phyloP scores from a whole-genome alignment of 2,888 invertebrate species.

The Noctua comes region DNA sequence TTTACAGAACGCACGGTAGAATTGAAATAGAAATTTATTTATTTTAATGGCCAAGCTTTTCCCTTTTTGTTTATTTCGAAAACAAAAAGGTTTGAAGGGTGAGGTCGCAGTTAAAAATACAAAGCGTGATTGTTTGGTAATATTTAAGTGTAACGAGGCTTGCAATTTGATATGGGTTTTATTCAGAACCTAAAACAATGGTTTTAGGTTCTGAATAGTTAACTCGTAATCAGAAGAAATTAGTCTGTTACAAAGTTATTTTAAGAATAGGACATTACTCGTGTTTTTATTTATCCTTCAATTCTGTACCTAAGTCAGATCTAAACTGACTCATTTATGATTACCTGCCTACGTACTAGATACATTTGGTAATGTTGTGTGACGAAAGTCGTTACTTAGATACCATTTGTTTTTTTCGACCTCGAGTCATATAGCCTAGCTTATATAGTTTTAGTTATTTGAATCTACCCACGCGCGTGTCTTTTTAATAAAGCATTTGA shows the following conservation, averaged over 20 bases:
- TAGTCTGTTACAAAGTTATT: constrained; percentile 11
- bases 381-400: constrained; percentile 58
- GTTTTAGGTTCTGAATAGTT: constrained; percentile 14
- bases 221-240: constrained; percentile 4
- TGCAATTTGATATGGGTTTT: constrained; percentile 25
- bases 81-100: constrained; percentile 48
- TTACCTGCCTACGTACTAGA: constrained; percentile 48
- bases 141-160: constrained; percentile 27
- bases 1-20: constrained; percentile 30
- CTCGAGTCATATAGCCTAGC: constrained; percentile 63
- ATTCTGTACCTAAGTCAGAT: constrained; percentile 5
- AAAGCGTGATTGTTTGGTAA: constrained; percentile 34
- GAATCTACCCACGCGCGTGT: constrained; percentile 62
- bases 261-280: constrained; percentile 1
- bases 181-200: constrained; percentile 29
- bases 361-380: constrained; percentile 47
- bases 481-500: constrained; percentile 30
- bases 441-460: constrained; percentile 64
- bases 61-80: constrained; percentile 34
- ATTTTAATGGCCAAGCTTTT: constrained; percentile 33
- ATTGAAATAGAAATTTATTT: constrained; percentile 38
- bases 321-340: constrained; percentile 32
- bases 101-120: constrained; percentile 50
- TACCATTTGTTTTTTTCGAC: constrained; percentile 55
- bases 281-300: constrained; percentile 17